Base-by-base conservation (phyloP, 2,113 vertebrate genomes). In the Murina feae region DNA sequence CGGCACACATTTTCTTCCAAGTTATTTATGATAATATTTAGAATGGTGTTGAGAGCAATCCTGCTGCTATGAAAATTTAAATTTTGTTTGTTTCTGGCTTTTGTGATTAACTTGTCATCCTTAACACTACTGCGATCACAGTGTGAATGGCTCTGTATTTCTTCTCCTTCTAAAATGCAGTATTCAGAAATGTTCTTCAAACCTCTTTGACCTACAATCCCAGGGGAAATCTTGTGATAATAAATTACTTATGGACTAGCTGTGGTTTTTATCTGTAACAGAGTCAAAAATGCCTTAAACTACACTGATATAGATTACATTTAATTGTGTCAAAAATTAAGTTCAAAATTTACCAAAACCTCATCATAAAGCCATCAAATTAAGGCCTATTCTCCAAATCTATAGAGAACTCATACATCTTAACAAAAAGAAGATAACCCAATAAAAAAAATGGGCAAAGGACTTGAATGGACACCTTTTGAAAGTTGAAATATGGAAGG, bases 81-180 rank as follows among this genome's bases (percentile, higher is more conserved):
- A 82, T 75, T 90, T 97, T 94, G 44, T 87, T 96, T 93, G 35
- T 94, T 96, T 86, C 30, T 95, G 91, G 65, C 21, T 90, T 92
- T 86, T 87, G 68, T 79, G 81, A 88, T 96, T 95, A 95, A 91
- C 76, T 93, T 88, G 28, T 87, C 91, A 94, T 49, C 37, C 32
- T 85, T 94, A 90, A 71, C 49, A 72, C 65, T 65, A 9, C 35
- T 30, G 30, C 71, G 68, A 95, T 75, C 60, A 69, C 18, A 63
- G 75, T 84, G 4, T 75, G 37, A 83, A 95, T 9, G 42, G 16
- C 8, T 90, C 65, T 58, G 63, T 79, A 68, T 81, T 94, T 91
- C 65, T 86, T 92, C 95, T 69, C 12, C 53, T 60, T 83, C 71
- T 85, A 82, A 75, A 80, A 65, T 90, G 35, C 18, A 32, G 8